phyloP scores from a whole-genome alignment of 2,797 vertebrate species.

The Ctenopoma multispine region DNA sequence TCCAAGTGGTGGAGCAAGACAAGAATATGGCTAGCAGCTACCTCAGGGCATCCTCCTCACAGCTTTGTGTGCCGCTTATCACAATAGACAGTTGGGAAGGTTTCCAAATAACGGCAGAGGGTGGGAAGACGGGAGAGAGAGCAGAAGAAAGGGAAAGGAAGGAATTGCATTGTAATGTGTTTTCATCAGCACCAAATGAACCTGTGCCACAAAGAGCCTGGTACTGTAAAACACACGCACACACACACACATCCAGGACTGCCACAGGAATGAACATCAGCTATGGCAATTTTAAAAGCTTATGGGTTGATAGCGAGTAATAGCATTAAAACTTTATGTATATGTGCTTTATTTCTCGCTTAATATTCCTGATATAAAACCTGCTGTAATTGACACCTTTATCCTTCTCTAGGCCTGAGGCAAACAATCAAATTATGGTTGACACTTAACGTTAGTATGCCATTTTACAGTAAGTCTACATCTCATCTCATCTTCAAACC shows the following conservation, averaged over 20 bases:
- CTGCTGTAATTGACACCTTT: constrained; percentile 51
- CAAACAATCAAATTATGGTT: constrained; percentile 55
- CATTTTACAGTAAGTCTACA: constrained; percentile 37
- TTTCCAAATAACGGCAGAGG: constrained; percentile 68
- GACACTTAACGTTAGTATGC: constrained; percentile 40
- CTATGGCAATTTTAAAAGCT: constrained; percentile 54
- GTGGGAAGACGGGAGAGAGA: constrained; percentile 54
- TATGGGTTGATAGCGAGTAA: constrained; percentile 35
- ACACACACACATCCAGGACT: constrained; percentile 22
- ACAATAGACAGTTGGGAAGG: constrained; percentile 68
- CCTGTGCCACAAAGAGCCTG: constrained; percentile 48
- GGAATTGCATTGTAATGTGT: constrained; percentile 56
- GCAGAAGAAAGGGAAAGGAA: constrained; percentile 37
- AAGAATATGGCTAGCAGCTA: constrained; percentile 69
- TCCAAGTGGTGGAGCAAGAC: constrained; percentile 54
- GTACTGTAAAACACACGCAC: constrained; percentile 34
- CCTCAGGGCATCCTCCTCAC: constrained; percentile 62
- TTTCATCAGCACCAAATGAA: constrained; percentile 62
- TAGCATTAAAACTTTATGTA: constrained; percentile 47
- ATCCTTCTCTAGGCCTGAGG: constrained; percentile 33
- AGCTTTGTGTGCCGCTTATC: constrained; percentile 72
- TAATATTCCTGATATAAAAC: constrained; percentile 52
- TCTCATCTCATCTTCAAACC: constrained; percentile 33
- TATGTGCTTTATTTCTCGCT: constrained; percentile 47
- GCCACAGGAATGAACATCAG: constrained; percentile 49